Conservation (phyloP, 2,113 vertebrate species). For the Thunnus maccoyii region DNA sequence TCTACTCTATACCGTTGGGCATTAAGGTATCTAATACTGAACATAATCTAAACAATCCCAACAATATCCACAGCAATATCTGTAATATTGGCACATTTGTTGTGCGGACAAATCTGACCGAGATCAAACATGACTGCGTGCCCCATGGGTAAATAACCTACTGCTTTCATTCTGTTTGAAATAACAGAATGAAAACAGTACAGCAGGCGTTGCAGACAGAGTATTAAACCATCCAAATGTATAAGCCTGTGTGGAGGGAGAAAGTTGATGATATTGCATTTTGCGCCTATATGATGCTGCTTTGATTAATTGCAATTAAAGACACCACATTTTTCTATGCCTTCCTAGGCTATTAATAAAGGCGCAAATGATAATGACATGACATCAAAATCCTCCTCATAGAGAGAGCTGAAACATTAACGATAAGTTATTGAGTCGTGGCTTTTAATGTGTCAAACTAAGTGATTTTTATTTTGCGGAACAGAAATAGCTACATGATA, state of each 20-base stretch:
- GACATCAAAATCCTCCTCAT: conserved; percentile 24
- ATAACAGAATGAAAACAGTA: neutral
- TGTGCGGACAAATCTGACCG: conserved; percentile 1
- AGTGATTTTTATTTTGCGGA: conserved; percentile 21
- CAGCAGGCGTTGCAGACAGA: neutral
- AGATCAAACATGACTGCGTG: conserved; percentile 24
- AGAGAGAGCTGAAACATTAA: conserved; percentile 24
- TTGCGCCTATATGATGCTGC: conserved; percentile 2
- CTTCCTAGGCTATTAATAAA: conserved; percentile 38
- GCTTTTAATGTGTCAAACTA: conserved; percentile 40
- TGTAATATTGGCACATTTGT: neutral
- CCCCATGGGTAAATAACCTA: neutral
- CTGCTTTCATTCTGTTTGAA: conserved; percentile 25
- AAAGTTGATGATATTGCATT: conserved; percentile 30
- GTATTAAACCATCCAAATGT: conserved; percentile 5
- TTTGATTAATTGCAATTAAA: conserved; percentile 41
- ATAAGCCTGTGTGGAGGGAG: conserved; percentile 6
- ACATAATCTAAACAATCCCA: conserved; percentile 5
- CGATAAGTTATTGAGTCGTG: conserved; percentile 3
- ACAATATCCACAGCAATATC: neutral
- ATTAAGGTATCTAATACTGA: neutral
- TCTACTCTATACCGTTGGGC: neutral
- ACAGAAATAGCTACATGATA: neutral
- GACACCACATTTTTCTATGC: conserved; percentile 26
- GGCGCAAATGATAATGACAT: conserved; percentile 25